phyloP scores from a whole-genome alignment of 2,797 vertebrate genomes.

The Pelodytes ibericus region DNA sequence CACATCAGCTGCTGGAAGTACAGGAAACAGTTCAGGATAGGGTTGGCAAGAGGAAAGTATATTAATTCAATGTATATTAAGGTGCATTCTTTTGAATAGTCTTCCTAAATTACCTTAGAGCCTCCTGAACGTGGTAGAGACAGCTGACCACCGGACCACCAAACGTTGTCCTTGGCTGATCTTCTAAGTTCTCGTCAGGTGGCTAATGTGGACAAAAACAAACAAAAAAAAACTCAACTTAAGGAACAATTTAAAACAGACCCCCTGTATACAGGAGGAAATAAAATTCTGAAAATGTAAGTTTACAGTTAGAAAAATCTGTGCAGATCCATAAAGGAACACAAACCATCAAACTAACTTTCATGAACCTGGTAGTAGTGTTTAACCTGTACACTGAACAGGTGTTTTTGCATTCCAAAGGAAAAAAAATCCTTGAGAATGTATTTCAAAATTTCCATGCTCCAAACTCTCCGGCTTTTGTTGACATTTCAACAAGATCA shows the following conservation, averaged over 20 bases:
- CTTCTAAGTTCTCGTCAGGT: slow-evolving; percentile 81
- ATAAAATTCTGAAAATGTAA: no score
- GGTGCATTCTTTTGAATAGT: not conserved
- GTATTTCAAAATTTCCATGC: no score
- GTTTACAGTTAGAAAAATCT: no score
- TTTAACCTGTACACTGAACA: no score
- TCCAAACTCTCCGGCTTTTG: no score
- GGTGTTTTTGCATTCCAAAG: no score
- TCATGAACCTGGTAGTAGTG: no score
- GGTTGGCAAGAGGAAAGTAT: not conserved
- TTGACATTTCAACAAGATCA: no score
- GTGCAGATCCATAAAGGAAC: no score
- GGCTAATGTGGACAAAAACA: slow-evolving; percentile 64
- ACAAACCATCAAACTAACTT: no score
- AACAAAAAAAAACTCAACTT: slow-evolving; percentile 1
- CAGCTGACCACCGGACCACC: slow-evolving; percentile 93
- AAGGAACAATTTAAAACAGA: not conserved
- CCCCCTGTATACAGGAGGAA: no score
- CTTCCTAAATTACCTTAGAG: slow-evolving; percentile 84
- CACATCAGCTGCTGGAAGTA: not conserved
- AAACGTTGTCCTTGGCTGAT: slow-evolving; percentile 77
- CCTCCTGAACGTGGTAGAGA: slow-evolving; percentile 90
- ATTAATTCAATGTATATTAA: not conserved
- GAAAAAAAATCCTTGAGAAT: no score
- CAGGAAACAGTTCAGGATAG: not conserved